These are phyloP conservation scores for Aphidoletes aphidimyza DNA, from an alignment of 2,888 invertebrate genomes.

Conservation along the genomic window DNA sequence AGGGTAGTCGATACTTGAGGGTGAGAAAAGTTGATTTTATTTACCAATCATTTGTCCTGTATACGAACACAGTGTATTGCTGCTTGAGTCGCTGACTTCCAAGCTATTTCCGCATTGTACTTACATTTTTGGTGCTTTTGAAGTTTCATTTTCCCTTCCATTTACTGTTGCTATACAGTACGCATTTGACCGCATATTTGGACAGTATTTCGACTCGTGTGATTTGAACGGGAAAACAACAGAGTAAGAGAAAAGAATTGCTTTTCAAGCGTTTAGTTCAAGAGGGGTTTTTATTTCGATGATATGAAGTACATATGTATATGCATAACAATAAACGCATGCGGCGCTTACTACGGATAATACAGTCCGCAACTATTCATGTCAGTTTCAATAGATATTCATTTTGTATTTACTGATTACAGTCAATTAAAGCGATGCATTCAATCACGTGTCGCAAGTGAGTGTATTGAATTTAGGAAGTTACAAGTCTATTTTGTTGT, in stretches of 20 bases:
- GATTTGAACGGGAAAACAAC: not conserved
- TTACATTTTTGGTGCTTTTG: not conserved
- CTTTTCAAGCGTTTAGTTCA: not conserved
- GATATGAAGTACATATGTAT: too few relatives aligned
- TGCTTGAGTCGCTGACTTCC: too few relatives aligned
- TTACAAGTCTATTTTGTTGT: not conserved
- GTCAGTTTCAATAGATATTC: not conserved
- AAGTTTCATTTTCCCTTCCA: not conserved
- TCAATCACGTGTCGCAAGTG: not conserved
- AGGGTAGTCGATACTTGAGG: not conserved
- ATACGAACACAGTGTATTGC: too few relatives aligned
- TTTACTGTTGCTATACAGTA: not conserved
- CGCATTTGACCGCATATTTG: not conserved
- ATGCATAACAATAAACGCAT: too few relatives aligned
- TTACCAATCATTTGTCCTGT: not conserved
- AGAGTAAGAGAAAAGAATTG: not conserved
- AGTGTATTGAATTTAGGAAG: not conserved
- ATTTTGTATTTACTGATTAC: not conserved
- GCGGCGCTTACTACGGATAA: too few relatives aligned
- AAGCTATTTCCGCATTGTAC: not conserved
- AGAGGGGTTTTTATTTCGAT: not conserved
- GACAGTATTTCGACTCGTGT: not conserved
- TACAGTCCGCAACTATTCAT: not conserved
- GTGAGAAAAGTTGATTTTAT: conserved; percentile 14
- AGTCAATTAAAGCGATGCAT: not conserved